Conservation (phyloP, 2,888 invertebrate genomes). For the Drosophila tripunctata region DNA sequence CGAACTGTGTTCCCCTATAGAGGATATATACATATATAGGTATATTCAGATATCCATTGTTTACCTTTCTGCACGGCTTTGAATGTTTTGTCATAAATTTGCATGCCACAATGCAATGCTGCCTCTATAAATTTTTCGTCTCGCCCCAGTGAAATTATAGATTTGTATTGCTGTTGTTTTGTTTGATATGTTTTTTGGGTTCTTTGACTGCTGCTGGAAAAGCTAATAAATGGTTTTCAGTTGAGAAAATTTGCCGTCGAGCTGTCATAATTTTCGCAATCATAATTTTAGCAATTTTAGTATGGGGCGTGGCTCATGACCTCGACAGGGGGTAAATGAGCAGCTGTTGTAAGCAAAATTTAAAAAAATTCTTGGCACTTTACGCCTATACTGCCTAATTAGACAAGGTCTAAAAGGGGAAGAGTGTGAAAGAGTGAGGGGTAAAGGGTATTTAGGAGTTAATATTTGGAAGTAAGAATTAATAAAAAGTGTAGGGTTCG, state of each 20-base stretch:
- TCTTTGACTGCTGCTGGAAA: background rate
- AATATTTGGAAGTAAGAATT: too few species aligned
- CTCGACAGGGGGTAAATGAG: conserved; percentile 65
- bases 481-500: too few species aligned
- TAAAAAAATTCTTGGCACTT: conserved; percentile 16
- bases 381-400: conserved; percentile 51
- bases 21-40: too few species aligned
- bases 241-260: conserved; percentile 14
- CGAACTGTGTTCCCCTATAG: conserved; percentile 14
- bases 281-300: conserved; percentile 68
- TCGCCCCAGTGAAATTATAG: conserved; percentile 54
- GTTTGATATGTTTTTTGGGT: conserved; percentile 13
- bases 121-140: conserved; percentile 39
- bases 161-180: conserved; percentile 54
- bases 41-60: too few species aligned
- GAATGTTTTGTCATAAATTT: conserved; percentile 80
- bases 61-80: conserved; percentile 63
- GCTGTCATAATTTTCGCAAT: conserved; percentile 71
- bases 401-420: background rate
- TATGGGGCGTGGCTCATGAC: conserved; percentile 57
- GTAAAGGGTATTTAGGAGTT: too few species aligned
- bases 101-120: conserved; percentile 72
- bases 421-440: too few species aligned
- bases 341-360: too few species aligned
- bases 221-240: conserved; percentile 57